These are phyloP conservation scores for Vulpes vulpes DNA, from an alignment of 2,113 vertebrate genomes.

Conservation along the genomic window DNA sequence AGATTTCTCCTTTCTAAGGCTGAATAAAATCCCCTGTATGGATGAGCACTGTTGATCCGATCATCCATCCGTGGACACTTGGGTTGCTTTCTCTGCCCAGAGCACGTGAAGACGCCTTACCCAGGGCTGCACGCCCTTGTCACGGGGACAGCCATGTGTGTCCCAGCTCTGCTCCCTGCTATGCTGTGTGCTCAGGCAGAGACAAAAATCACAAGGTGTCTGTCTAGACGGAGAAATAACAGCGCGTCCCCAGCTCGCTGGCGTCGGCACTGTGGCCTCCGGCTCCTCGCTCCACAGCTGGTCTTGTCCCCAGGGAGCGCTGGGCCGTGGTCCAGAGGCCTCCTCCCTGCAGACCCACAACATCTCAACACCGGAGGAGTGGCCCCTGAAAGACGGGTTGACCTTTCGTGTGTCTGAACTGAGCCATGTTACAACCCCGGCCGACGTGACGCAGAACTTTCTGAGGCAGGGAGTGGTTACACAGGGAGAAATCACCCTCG, in stretches of 20 bases:
- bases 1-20: not conserved
- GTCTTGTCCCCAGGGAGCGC: not conserved
- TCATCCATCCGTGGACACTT: accelerated
- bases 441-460: not conserved
- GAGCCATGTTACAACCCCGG: not conserved
- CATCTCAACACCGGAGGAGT: not conserved
- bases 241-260: not conserved
- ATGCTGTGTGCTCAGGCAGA: not conserved
- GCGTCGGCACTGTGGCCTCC: not conserved
- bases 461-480: not conserved
- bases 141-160: accelerated
- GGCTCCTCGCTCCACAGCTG: too few relatives aligned
- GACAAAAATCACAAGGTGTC: not conserved
- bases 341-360: not conserved
- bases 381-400: not conserved
- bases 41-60: not conserved
- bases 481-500: not conserved
- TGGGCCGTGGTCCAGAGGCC: not conserved
- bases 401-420: not conserved
- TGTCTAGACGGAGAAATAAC: too few relatives aligned
- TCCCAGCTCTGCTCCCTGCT: not conserved
- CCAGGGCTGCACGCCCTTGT: not conserved
- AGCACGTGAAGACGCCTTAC: not conserved
- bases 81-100: too few relatives aligned
- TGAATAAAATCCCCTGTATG: not conserved